Evolutionary conservation across 2,888 invertebrate species (phyloP), one percentile per base, ranked within the genome.

Genomic region (Temnothorax ravouxi): DNA sequence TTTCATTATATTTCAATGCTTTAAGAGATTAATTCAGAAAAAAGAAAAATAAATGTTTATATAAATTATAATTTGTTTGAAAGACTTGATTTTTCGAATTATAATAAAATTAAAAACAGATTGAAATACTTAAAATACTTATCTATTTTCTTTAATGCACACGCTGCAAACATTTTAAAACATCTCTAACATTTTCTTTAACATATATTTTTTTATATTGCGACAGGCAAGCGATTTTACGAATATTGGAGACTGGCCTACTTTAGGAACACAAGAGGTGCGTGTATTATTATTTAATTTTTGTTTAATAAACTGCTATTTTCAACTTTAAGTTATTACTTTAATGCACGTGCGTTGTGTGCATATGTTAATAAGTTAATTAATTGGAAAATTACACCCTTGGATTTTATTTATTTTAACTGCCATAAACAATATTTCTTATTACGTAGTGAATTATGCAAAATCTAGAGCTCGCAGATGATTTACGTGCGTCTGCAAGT

Each of bases 221-320:
- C 38, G 95, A 8, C 96, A 98, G 98, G 97, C 97, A 88, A 97
- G 97, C 94, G 97, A 98, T 95, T 97, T 98, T 95, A 97, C 97
- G 89, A 98, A 98, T 95, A 97, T 97, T 92, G 97, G 97, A 90
- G 98, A 98, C 95, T 99, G 99, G 99, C 99, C 99, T 91, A 97
- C 98, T 90, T 96, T 99, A 89, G 97, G 98, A 91, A 96, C 97
- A 94, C 96, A 96, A 95, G 95, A 95, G 95, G 95, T 96, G 94
- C 93, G 95, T 95, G 95, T 95, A 50, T 34, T 34, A 66, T 66
- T 77, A 83, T 47, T 72, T 79, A 82, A 84, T 82, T 84, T 18
- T 29, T 44, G 0, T 66, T 29, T 29, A 29, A 29, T 71, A 25
- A 61, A 15, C n/a, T n/a, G 2, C 29, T 71, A 75, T 71, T 34